Base-by-base conservation (phyloP, 2,888 invertebrate genomes). In the Leptopilina syphax region DNA sequence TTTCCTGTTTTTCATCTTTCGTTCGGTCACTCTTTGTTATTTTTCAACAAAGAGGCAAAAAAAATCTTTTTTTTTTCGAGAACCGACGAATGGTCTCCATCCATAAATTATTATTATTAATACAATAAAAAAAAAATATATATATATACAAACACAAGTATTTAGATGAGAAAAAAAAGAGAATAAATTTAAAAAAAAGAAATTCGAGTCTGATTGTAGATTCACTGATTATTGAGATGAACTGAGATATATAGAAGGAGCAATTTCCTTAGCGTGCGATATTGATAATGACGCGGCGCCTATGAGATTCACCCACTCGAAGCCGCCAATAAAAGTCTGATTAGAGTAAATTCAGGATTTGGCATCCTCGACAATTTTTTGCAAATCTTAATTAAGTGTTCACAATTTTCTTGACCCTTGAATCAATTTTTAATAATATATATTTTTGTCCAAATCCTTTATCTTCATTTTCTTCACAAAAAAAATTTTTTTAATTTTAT, bases 311-410 rank as follows among this genome's bases (percentile, higher is more conserved):
- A 73, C 57, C 73, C 57, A 60, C 73, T 54, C 57, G 9, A 50
- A 73, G 73, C 57, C 76, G 79, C 80, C 78, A 80, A 83, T 70
- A 80, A 84, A 84, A 84, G 84, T 84, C 84, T 84, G 84, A 84
- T 82, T 84, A 84, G 83, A 76, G 82, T 80, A 83, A 84, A 81
- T 76, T 79, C 80, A 73, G 57, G 73, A 73, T 73, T 73, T 9
- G 73, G 57, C 73, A 57, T 73, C 54, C 34, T 83, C 66, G 76
- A 77, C 66, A 13, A 76, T 50, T 79, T 63, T 34, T 41, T 67
- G 63, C 60, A 34, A 10, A 44, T 50, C 47, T 41, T 66, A 50
- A 68, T 67, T 81, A 57, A 66, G 57, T 73, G 34, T 73, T 73
- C 41, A 10, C 57, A 18, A 8, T 60, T 73, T 24, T 24, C n/a